Evolutionary conservation across 2,888 invertebrate genomes (phyloP).

Genomic region (Lepidonotus clava): DNA sequence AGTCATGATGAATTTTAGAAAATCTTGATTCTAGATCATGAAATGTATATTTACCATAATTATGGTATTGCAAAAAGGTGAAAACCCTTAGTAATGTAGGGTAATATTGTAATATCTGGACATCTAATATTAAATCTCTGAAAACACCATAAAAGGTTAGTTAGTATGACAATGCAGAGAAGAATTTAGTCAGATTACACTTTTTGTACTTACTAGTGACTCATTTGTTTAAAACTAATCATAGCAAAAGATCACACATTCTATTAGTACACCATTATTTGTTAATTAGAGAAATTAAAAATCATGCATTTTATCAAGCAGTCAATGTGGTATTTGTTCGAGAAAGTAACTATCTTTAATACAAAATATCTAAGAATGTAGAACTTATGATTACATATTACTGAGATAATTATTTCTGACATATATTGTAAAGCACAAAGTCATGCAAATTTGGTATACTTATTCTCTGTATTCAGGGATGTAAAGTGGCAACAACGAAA

Average conservation of each 20-base stretch:
- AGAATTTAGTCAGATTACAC: not conserved
- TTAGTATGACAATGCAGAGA: not conserved
- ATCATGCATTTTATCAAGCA: not conserved
- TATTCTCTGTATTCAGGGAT: too few species aligned
- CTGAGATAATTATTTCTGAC: too few species aligned
- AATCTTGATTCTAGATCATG: too few species aligned
- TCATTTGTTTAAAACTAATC: not conserved
- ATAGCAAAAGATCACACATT: not conserved
- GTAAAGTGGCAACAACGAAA: too few species aligned
- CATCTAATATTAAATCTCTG: not conserved
- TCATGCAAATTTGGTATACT: too few species aligned
- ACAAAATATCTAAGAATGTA: too few species aligned
- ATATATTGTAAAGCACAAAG: too few species aligned
- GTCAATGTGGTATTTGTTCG: not conserved
- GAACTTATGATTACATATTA: too few species aligned
- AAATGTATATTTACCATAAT: too few species aligned
- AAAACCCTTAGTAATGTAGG: not conserved
- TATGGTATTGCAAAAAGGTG: not conserved
- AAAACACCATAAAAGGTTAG: conserved; percentile 1
- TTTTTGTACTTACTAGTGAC: conserved; percentile 6
- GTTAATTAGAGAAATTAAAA: too few species aligned
- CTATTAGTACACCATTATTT: too few species aligned
- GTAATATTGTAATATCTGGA: not conserved
- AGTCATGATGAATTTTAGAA: not conserved
- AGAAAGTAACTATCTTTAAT: too few species aligned